Percentiles rank a stretch among this genome's conserved stretches.
Evolutionary conservation across 2,888 invertebrate species (phyloP).

Genomic region (Dicyrtomina minuta): DNA sequence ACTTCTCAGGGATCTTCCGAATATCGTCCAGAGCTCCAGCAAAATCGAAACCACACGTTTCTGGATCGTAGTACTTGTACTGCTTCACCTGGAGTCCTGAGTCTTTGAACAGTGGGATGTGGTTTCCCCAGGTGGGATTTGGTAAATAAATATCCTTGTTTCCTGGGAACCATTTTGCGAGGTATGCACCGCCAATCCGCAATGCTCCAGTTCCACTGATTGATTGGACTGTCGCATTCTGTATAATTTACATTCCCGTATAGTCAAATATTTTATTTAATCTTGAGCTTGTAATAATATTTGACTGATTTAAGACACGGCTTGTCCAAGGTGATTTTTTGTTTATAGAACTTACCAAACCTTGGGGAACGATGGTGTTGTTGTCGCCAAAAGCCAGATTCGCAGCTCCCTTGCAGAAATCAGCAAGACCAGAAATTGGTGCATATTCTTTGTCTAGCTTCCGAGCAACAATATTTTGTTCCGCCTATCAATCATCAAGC

Average conservation of each 20-base stretch:
- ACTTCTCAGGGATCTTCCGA: constrained; percentile 87
- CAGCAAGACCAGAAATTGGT: constrained; percentile 77
- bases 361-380: constrained; percentile 68
- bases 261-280: too few species aligned
- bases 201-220: constrained; percentile 97
- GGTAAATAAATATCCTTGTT: constrained; percentile 85
- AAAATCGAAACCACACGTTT: constrained; percentile 91
- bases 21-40: constrained; percentile 87
- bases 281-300: too few species aligned
- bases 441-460: too few species aligned
- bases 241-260: too few species aligned
- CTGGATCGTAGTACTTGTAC: constrained; percentile 91
- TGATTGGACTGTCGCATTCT: constrained; percentile 74
- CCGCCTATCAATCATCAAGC: constrained; percentile 67
- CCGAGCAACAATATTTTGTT: constrained; percentile 69
- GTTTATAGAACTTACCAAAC: constrained; percentile 78
- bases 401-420: constrained; percentile 81
- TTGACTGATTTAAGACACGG: too few species aligned
- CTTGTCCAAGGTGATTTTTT: too few species aligned
- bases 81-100: constrained; percentile 79
- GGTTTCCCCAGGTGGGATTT: constrained; percentile 97
- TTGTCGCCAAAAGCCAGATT: constrained; percentile 84
- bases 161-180: constrained; percentile 76
- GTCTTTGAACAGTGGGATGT: constrained; percentile 89
- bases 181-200: constrained; percentile 86